Percentiles rank a stretch among this genome's conserved stretches.
phyloP scores from a whole-genome alignment of 64 coral and sea anemone species.

The Astreopora myriophthalma region DNA sequence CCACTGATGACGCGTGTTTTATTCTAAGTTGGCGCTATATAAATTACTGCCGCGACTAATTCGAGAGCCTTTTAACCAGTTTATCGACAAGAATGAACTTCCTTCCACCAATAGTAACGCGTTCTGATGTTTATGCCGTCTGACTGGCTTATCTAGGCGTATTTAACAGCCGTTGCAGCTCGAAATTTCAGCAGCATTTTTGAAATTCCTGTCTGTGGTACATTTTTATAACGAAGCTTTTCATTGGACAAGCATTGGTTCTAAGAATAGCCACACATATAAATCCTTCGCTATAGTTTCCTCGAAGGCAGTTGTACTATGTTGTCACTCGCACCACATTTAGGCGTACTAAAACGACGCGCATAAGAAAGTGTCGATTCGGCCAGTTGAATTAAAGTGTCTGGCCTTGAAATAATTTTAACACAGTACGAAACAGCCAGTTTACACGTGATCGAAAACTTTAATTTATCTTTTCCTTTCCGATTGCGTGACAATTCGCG shows the following conservation, averaged over 20 bases:
- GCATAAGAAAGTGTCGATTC: not conserved
- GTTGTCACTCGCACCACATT: not conserved
- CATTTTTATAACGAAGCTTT: constrained; percentile 12
- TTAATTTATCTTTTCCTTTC: not conserved
- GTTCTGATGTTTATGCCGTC: not conserved
- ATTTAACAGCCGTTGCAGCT: not conserved
- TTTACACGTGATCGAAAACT: not conserved
- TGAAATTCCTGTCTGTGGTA: not conserved
- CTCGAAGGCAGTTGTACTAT: not conserved
- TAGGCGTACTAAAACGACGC: not conserved
- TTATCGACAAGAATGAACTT: not conserved
- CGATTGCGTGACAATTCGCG: constrained; percentile 16
- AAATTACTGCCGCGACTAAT: not conserved
- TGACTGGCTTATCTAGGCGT: not conserved
- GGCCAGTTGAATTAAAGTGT: no score
- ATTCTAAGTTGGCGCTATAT: constrained; percentile 36
- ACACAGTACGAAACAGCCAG: not conserved
- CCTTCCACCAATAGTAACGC: not conserved
- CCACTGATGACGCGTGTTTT: constrained; percentile 34
- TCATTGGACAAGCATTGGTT: constrained; percentile 6
- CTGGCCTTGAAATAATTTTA: not conserved
- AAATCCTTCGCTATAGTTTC: not conserved
- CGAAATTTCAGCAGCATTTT: not conserved
- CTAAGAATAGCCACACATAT: constrained; percentile 30
- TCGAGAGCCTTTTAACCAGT: not conserved